These are phyloP conservation scores for Phyllotis vaccarum DNA, from an alignment of 2,797 vertebrate species.

Conservation along the genomic window DNA sequence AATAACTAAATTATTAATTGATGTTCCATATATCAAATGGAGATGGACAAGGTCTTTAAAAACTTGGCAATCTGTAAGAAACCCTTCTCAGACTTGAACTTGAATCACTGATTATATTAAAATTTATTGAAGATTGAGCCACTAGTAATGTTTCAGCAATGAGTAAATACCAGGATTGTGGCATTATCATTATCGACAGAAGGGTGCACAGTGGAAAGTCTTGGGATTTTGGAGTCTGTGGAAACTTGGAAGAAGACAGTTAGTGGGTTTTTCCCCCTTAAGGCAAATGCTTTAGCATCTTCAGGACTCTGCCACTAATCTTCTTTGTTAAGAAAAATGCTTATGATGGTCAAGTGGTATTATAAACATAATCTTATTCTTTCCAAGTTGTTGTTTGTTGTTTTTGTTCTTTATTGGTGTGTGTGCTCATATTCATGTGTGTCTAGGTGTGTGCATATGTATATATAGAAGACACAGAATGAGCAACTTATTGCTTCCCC, in stretches of 20 bases:
- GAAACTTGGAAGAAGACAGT: conserved; percentile 48
- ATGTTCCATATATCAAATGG: background rate
- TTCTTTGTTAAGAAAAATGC: conserved; percentile 38
- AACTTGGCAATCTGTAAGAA: background rate
- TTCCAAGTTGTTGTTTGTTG: background rate
- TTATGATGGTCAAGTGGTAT: background rate
- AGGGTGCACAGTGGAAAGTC: background rate
- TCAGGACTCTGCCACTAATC: background rate
- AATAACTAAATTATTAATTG: background rate
- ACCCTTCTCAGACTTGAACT: background rate
- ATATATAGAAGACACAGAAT: no score
- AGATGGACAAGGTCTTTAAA: background rate
- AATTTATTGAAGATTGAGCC: background rate
- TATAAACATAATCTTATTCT: background rate
- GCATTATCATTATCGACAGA: background rate
- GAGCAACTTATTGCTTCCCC: background rate
- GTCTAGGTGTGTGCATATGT: background rate
- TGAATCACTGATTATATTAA: background rate
- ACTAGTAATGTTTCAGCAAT: background rate
- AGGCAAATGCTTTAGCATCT: conserved; percentile 2
- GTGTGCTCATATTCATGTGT: background rate
- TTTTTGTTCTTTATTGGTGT: background rate
- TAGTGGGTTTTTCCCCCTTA: background rate
- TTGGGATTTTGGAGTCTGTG: conserved; percentile 10
- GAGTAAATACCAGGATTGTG: background rate